These are phyloP conservation scores for Labroides dimidiatus DNA, from an alignment of 2,797 vertebrate genomes.

Conservation along the genomic window DNA sequence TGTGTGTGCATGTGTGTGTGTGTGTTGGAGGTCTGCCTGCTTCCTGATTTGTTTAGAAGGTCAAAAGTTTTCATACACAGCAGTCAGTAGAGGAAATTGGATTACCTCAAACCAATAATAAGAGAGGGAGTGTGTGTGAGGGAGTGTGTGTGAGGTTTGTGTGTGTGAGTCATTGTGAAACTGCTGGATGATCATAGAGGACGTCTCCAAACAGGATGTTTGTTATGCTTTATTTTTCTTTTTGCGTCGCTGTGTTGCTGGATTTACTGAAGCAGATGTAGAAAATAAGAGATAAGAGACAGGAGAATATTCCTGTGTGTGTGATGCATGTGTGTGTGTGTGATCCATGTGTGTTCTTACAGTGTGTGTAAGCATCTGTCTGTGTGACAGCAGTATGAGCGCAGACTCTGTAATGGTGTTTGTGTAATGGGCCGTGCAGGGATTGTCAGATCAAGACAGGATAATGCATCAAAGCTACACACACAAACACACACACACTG, in stretches of 20 bases:
- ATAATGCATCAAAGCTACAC: slow-evolving; percentile 47
- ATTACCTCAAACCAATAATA: slow-evolving; percentile 12
- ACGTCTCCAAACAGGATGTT: slow-evolving; percentile 20
- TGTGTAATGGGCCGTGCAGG: slow-evolving; percentile 58
- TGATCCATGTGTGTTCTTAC: neutral
- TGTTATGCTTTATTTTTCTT: slow-evolving; percentile 17
- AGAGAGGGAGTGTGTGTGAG: neutral
- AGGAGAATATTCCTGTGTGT: neutral
- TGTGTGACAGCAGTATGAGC: slow-evolving; percentile 38
- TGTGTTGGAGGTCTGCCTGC: neutral
- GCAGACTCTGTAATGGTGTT: slow-evolving; percentile 54
- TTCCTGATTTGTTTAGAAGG: slow-evolving; percentile 2
- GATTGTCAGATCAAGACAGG: slow-evolving; percentile 56
- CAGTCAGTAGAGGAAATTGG: neutral
- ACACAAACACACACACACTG: slow-evolving; percentile 22
- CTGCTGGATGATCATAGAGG: slow-evolving; percentile 1
- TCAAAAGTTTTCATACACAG: neutral
- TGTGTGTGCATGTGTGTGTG: neutral
- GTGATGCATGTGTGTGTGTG: neutral
- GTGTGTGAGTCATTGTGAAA: neutral
- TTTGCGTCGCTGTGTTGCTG: slow-evolving; percentile 12
- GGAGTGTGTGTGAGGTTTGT: neutral
- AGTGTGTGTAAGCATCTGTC: slow-evolving; percentile 3
- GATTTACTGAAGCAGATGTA: slow-evolving; percentile 11
- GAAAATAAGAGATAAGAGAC: neutral